Evolutionary conservation across 2,888 invertebrate genomes (phyloP).

Genomic region (Sinotaia quadrata): DNA sequence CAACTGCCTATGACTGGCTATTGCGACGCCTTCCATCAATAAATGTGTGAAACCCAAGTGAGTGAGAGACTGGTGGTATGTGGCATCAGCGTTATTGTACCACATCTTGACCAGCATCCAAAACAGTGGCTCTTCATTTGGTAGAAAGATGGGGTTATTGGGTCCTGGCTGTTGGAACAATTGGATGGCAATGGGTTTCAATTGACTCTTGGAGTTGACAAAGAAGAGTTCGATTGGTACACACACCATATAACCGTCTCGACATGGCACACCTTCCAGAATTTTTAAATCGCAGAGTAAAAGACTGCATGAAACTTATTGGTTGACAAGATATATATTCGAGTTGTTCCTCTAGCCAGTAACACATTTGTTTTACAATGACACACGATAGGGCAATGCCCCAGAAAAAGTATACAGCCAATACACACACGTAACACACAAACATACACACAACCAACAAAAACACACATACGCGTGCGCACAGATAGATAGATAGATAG

Average conservation of each 20-base stretch:
- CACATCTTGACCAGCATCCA: slow-evolving; percentile 67
- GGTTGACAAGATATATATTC: too few species aligned
- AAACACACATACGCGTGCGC: too few species aligned
- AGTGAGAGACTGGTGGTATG: slow-evolving; percentile 41
- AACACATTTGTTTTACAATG: too few species aligned
- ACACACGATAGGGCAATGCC: too few species aligned
- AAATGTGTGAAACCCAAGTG: slow-evolving; percentile 71
- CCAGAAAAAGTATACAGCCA: too few species aligned
- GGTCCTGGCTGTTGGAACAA: slow-evolving; percentile 71
- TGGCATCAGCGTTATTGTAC: slow-evolving; percentile 46
- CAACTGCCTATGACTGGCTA: slow-evolving; percentile 73
- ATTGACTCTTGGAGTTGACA: slow-evolving; percentile 66
- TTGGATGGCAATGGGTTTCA: slow-evolving; percentile 74
- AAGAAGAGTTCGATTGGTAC: slow-evolving; percentile 73
- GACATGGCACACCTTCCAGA: slow-evolving; percentile 61
- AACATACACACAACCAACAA: too few species aligned
- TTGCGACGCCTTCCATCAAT: slow-evolving; percentile 73
- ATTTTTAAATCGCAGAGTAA: slow-evolving; percentile 71
- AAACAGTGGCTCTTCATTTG: slow-evolving; percentile 68
- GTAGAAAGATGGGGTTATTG: slow-evolving; percentile 73
- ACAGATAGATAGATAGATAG: too few species aligned
- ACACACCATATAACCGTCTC: slow-evolving; percentile 63
- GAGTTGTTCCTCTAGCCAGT: too few species aligned
- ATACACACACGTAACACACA: too few species aligned
- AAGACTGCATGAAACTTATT: too few species aligned